phyloP scores from a whole-genome alignment of 2,113 vertebrate species.

The Dendropsophus ebraccatus region DNA sequence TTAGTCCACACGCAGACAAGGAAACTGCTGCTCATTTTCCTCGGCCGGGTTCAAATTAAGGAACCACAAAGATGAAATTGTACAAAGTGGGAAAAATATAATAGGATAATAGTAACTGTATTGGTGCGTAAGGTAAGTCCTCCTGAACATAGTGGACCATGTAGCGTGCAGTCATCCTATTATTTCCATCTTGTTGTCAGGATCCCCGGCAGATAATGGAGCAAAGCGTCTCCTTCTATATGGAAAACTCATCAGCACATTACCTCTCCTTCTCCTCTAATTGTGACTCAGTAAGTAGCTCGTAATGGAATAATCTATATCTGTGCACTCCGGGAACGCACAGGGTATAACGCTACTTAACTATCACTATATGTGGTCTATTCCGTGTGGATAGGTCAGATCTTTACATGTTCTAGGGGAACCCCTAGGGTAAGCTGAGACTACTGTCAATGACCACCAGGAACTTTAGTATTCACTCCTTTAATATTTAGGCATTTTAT shows the following conservation, averaged over 20 bases:
- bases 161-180: background rate
- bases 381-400: too few species aligned
- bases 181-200: constrained; percentile 23
- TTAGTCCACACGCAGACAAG: constrained; percentile 16
- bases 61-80: constrained; percentile 16
- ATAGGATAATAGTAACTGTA: background rate
- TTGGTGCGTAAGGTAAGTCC: background rate
- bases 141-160: background rate
- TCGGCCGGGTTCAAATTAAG: constrained; percentile 35
- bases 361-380: background rate
- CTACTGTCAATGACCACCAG: background rate
- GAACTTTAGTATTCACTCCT: background rate
- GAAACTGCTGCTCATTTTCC: constrained; percentile 42
- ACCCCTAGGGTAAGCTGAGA: too few species aligned
- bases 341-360: background rate
- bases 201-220: constrained; percentile 11
- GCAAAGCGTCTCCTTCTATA: constrained; percentile 24
- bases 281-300: background rate
- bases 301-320: background rate
- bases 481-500: background rate
- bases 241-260: constrained; percentile 28
- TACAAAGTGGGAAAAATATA: background rate
- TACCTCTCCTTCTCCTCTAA: background rate
- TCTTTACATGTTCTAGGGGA: too few species aligned
- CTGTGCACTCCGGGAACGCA: too few species aligned